Base-by-base conservation (phyloP, 1,140 invertebrate species). In the Goniozus legneri region DNA sequence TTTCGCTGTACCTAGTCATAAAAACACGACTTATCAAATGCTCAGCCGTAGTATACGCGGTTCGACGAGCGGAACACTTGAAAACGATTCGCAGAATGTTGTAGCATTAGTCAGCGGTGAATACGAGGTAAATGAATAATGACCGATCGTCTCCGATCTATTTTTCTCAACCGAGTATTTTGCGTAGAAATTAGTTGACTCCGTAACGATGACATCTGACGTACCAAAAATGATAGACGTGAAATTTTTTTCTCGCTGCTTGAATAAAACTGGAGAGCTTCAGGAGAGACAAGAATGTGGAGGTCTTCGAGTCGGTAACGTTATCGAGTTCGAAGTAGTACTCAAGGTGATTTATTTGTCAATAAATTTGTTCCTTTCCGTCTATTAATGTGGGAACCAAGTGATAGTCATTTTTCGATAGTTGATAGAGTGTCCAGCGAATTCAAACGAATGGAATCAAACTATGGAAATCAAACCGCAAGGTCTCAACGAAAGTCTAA, bases 31-130 rank as follows among this genome's bases (percentile, higher is more conserved):
- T 15, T 94, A 94, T 67, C 73, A 82, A 44, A 69, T 78, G 43
- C 72, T 94, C 1, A 80, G 76, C 35, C 56, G 75, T 10, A 71
- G 77, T 27, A 83, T 84, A 55, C 80, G 79, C 62, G 84, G 79
- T 50, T 76, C 90, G n/a, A 82, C 80, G 3, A 80, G 81, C 22
- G 87, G 85, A 24, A 75, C 79, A 36, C 65, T 92, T 2, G 80
- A 82, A 2, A 77, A 80, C 33, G 83, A 89, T 62, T 89, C 87
- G 1, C 78, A 80, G 14, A 89, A 91, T 59, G 84, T 94, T 46
- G 86, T 89, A 0, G 69, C 80, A 14, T 76, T 91, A 19, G 82
- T 92, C 21, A 81, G 79, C 46, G 72, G 81, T 32, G 84, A 91
- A 59, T 91, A 91, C 59, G 65, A 86, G 66, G 85, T 87, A 75